A percentile compares a stretch with the other conserved stretches of the same genome.
These are phyloP conservation scores for Plectrocnemia conspersa DNA, from an alignment of 1,140 invertebrate genomes.

Conservation along the genomic window DNA sequence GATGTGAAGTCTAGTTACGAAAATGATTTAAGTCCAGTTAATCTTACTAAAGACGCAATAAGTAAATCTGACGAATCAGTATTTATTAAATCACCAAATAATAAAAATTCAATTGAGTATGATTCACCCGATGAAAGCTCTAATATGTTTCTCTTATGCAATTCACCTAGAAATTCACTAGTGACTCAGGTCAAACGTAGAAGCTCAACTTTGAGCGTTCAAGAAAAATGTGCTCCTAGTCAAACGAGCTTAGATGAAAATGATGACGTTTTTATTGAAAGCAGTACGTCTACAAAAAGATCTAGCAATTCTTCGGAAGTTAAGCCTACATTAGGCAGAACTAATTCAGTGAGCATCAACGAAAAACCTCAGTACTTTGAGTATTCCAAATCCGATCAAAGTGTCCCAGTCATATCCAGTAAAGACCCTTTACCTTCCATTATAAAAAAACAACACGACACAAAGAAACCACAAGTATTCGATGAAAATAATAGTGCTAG, in stretches of 20 bases:
- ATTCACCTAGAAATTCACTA: slow-evolving; percentile 31
- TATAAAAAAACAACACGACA: slow-evolving; percentile 40
- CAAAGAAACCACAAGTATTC: background rate
- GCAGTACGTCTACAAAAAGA: too few species aligned
- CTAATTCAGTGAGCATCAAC: slow-evolving; percentile 43
- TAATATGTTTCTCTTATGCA: slow-evolving; percentile 29
- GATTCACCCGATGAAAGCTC: background rate
- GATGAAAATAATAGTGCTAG: slow-evolving; percentile 11
- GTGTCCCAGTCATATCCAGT: slow-evolving; percentile 30
- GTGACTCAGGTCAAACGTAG: background rate
- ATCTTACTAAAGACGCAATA: too few species aligned
- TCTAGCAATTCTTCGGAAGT: background rate
- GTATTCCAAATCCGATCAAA: slow-evolving; percentile 27
- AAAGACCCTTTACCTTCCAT: slow-evolving; percentile 41
- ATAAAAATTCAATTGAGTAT: slow-evolving; percentile 1
- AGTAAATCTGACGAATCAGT: too few species aligned
- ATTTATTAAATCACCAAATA: too few species aligned
- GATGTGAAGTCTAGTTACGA: slow-evolving; percentile 40
- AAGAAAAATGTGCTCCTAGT: background rate
- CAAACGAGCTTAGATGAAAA: too few species aligned
- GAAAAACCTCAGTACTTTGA: slow-evolving; percentile 45
- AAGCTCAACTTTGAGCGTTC: background rate
- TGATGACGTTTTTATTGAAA: too few species aligned
- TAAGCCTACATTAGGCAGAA: slow-evolving; percentile 15
- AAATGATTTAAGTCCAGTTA: too few species aligned